Percentiles rank a stretch among this genome's conserved stretches.
These are phyloP conservation scores for Epizoanthus stellaris DNA, from an alignment of 92 coral and sea anemone species.

Conservation along the genomic window DNA sequence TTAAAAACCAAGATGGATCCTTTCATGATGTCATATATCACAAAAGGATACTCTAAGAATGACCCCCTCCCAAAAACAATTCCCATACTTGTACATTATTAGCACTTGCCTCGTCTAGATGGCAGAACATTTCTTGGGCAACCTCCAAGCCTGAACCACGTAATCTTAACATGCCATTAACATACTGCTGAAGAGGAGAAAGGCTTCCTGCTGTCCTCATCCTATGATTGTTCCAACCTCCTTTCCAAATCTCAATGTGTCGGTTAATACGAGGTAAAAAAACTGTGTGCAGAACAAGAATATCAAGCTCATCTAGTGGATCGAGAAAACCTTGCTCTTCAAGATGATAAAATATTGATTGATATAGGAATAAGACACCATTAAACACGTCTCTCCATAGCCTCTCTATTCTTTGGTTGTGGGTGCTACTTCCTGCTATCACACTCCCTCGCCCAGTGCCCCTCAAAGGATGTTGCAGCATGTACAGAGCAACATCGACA, in stretches of 20 bases:
- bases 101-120: no score
- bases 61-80: no score
- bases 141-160: no score
- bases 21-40: no score
- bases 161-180: not conserved
- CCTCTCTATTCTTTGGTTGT: conserved; percentile 69
- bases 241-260: conserved; percentile 48
- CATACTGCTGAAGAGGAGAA: conserved; percentile 59
- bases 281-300: conserved; percentile 63
- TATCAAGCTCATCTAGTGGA: conserved; percentile 38
- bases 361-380: conserved; percentile 52
- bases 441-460: conserved; percentile 76
- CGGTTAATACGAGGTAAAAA: conserved; percentile 60
- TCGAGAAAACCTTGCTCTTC: conserved; percentile 51
- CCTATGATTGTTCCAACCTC: conserved; percentile 53
- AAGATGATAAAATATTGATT: conserved; percentile 47
- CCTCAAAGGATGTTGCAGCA: conserved; percentile 59
- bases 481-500: conserved; percentile 52
- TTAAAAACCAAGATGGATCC: no score
- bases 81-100: no score
- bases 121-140: no score
- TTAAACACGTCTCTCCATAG: conserved; percentile 69
- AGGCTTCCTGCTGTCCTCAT: conserved; percentile 71
- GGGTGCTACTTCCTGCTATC: conserved; percentile 64
- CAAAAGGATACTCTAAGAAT: no score